phyloP scores from a whole-genome alignment of 2,888 invertebrate species.

The Tipula confusa region DNA sequence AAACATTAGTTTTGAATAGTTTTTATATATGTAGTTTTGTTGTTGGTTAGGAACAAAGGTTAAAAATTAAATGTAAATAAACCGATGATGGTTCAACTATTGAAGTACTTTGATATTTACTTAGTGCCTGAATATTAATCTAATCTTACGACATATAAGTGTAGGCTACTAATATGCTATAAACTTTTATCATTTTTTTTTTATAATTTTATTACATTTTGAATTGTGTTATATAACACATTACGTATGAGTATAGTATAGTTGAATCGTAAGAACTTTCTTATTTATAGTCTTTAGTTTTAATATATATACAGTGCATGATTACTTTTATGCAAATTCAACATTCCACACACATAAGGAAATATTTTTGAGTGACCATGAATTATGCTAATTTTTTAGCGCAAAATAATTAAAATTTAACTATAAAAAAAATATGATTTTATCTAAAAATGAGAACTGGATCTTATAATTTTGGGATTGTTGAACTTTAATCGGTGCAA shows the following conservation, averaged over 20 bases:
- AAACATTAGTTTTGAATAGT: neutral
- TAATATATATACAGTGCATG: neutral
- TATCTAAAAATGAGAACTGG: too few relatives aligned
- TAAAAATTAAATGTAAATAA: neutral
- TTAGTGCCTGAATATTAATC: neutral
- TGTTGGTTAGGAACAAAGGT: neutral
- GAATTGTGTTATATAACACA: neutral
- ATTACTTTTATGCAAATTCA: neutral
- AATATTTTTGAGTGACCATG: neutral
- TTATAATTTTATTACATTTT: neutral
- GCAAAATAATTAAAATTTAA: too few relatives aligned
- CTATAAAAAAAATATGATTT: too few relatives aligned
- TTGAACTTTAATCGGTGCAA: too few relatives aligned
- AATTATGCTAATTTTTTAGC: neutral
- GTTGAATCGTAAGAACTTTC: too few relatives aligned
- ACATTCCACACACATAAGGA: neutral
- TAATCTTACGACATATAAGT: neutral
- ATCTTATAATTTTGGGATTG: too few relatives aligned
- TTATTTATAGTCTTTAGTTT: neutral
- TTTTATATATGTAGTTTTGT: neutral
- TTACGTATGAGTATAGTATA: neutral
- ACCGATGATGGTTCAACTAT: neutral
- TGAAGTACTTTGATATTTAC: neutral
- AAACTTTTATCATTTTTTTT: neutral
- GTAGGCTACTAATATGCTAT: neutral